Conservation (phyloP, 1,140 invertebrate species). For the Nasonia giraulti region DNA sequence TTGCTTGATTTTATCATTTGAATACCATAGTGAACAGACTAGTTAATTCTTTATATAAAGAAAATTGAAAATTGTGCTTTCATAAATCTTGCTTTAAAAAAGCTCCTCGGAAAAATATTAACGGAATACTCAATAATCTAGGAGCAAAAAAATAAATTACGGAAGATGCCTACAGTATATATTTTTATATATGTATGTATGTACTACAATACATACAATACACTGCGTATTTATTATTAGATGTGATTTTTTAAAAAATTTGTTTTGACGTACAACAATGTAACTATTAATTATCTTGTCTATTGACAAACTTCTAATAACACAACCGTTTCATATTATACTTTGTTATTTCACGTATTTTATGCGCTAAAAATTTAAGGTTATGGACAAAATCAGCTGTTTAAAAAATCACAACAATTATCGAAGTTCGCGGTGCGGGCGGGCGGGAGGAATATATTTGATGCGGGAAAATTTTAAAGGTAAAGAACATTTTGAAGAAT, state of each 20-base stretch:
- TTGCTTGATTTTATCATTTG: constrained; percentile 15
- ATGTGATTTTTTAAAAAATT: no score
- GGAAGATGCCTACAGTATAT: no score
- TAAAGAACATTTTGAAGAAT: background rate
- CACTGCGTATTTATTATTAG: no score
- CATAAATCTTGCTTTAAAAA: background rate
- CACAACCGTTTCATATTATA: no score
- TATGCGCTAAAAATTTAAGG: background rate
- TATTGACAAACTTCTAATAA: no score
- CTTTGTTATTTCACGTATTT: background rate
- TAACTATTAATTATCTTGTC: no score
- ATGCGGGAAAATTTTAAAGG: background rate
- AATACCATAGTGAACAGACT: constrained; percentile 17
- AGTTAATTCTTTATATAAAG: background rate
- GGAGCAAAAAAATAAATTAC: background rate
- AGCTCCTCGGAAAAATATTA: background rate
- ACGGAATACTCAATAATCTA: background rate
- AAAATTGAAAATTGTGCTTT: constrained; percentile 2
- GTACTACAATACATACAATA: no score
- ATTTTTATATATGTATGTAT: no score
- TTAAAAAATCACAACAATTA: constrained; percentile 25
- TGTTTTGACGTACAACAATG: no score
- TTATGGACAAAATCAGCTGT: constrained; percentile 35
- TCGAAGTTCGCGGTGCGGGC: background rate
- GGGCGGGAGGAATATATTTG: background rate